Conservation (phyloP, 2,888 invertebrate species). For the Drosophila niveifrons region DNA sequence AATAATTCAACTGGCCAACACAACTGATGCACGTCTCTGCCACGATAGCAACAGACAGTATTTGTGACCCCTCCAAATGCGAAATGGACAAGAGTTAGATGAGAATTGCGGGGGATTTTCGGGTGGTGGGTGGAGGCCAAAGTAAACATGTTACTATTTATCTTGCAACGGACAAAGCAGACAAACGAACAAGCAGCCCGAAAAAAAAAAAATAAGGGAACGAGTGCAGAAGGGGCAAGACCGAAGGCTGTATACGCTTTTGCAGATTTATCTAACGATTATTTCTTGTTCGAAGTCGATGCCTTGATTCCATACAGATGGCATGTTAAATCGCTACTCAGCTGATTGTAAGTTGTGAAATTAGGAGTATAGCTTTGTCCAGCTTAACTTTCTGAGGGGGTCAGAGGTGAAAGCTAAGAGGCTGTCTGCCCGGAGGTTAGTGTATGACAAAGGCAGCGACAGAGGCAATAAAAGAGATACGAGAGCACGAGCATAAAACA, state of each 20-base stretch:
- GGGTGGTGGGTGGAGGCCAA: conserved; percentile 9
- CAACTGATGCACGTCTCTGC: conserved; percentile 55
- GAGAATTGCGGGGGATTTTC: not conserved
- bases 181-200: conserved; percentile 21
- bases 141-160: conserved; percentile 73
- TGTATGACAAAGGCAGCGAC: conserved; percentile 49
- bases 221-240: conserved; percentile 10
- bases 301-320: not conserved
- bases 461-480: conserved; percentile 70
- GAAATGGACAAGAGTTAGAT: not conserved
- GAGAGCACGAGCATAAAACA: conserved; percentile 56
- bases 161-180: conserved; percentile 62
- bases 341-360: not conserved
- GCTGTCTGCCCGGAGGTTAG: conserved; percentile 26
- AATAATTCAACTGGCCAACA: conserved; percentile 59
- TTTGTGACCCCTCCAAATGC: conserved; percentile 20
- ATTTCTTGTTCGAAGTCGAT: not conserved
- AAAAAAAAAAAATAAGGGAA: conserved; percentile 16
- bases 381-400: conserved; percentile 7
- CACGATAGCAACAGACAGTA: conserved; percentile 32
- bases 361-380: not conserved
- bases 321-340: not conserved
- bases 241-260: conserved; percentile 10
- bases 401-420: conserved; percentile 6
- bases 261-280: not conserved